Conservation (phyloP, 2,797 vertebrate species). For the Chloroceryle amazona region DNA sequence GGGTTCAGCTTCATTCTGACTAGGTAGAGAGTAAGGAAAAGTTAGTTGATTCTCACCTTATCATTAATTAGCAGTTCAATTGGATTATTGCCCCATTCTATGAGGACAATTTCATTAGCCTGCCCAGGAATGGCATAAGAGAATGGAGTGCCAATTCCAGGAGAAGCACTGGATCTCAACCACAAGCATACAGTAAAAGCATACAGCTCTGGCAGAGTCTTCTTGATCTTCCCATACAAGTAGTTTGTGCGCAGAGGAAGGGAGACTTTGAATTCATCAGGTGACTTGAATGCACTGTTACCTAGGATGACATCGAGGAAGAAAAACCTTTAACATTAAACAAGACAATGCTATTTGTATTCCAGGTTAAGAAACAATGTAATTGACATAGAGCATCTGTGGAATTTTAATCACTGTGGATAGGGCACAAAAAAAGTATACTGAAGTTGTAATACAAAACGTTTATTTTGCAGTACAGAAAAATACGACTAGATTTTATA, state of each 20-base stretch:
- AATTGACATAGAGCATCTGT: background rate
- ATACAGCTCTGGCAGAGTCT: constrained; percentile 95
- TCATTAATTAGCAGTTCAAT: constrained; percentile 97
- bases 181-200: constrained; percentile 98
- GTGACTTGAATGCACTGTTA: constrained; percentile 95
- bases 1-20: background rate
- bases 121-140: constrained; percentile 96
- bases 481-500: background rate
- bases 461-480: background rate
- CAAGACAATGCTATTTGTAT: background rate
- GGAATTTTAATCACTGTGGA: background rate
- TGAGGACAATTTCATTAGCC: constrained; percentile 97
- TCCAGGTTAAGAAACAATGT: background rate
- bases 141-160: constrained; percentile 96
- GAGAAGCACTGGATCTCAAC: constrained; percentile 94
- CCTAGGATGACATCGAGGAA: constrained; percentile 76
- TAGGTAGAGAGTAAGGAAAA: accelerated
- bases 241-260: constrained; percentile 97
- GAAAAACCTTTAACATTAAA: background rate
- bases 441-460: background rate
- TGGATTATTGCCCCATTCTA: constrained; percentile 98
- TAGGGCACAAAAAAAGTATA: background rate
- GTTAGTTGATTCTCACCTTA: constrained; percentile 84
- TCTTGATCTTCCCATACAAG: constrained; percentile 95
- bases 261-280: constrained; percentile 96